Base-by-base conservation (phyloP, 2,888 invertebrate genomes). In the Aproaerema taeniolella region DNA sequence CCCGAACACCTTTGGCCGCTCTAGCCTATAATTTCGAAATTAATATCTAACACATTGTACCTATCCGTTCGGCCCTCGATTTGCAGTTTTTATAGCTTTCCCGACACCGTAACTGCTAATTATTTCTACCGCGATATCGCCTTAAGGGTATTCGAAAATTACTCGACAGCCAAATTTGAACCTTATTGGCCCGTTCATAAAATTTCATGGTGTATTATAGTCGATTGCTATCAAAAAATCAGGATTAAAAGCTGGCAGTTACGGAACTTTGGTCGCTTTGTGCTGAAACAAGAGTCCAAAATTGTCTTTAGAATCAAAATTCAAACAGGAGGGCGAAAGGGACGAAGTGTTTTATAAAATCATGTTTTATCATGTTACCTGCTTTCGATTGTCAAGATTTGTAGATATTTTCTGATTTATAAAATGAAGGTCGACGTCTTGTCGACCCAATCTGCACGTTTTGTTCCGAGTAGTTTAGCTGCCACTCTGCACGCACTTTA, bases 31-130 rank as follows among this genome's bases (percentile, higher is more conserved):
- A 86, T 86, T 83, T 86, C 50, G 59, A 66, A 76, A 86, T 85
- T 83, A 82, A 86, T 82, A 82, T 82, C 79, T 80, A 81, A 83
- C 85, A 86, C 82, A 81, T 82, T 83, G 80, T 76, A 79, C 64
- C 78, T 78, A 76, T 79, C 78, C 72, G 68, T 61, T 61, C 64
- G 69, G 67, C 71, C 71, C 67, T 77, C 66, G 67, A 73, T 77
- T 79, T 70, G 72, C 73, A 58, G 77, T 82, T 81, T 80, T 76
- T 74, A 74, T 76, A 58, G 68, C 70, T 67, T 73, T 70, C 59
- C 72, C 60, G 71, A 77, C 78, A 78, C 74, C 71, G 63, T 69
- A 74, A 70, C 77, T 67, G 69, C 66, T 75, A 75, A 79, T 79
- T 77, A 77, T 77, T 67, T 67, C 50, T 58, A 63, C 61, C 57